Percentiles rank a stretch among this genome's conserved stretches.
These are phyloP conservation scores for Neria commutata DNA, from an alignment of 2,888 invertebrate genomes.

Conservation along the genomic window DNA sequence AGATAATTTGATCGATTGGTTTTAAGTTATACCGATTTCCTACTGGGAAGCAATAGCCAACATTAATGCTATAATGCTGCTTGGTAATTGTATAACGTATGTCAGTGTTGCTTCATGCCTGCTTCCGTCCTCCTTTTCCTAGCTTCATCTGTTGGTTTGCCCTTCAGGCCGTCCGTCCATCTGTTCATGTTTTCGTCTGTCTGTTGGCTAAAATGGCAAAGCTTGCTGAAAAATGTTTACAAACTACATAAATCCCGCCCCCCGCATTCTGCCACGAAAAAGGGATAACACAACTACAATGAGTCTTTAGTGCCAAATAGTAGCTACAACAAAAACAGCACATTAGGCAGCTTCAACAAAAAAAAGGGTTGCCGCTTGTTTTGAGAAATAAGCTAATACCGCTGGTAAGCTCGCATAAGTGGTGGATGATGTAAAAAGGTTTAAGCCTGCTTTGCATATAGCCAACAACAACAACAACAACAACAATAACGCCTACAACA, in stretches of 20 bases:
- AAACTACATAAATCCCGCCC: neutral
- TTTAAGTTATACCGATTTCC: too few relatives aligned
- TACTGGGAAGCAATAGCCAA: too few relatives aligned
- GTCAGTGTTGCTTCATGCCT: too few relatives aligned
- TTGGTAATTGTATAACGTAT: too few relatives aligned
- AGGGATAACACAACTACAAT: conserved; percentile 4
- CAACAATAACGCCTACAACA: neutral
- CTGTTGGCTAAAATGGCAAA: neutral
- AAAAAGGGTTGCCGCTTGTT: neutral
- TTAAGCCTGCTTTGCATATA: neutral
- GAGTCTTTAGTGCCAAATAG: neutral
- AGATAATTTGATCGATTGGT: too few relatives aligned
- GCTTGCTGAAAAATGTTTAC: neutral
- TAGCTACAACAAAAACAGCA: neutral
- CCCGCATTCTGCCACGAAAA: neutral
- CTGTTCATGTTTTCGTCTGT: neutral
- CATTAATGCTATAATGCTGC: too few relatives aligned
- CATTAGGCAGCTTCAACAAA: neutral
- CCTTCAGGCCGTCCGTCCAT: neutral
- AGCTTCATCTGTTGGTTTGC: too few relatives aligned
- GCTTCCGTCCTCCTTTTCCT: too few relatives aligned
- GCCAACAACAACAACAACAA: neutral
- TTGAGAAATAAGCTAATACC: conserved; percentile 1
- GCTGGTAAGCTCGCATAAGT: neutral
- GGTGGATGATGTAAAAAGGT: neutral